Base-by-base conservation (phyloP, 2,797 vertebrate genomes). In the Molossus molossus region DNA sequence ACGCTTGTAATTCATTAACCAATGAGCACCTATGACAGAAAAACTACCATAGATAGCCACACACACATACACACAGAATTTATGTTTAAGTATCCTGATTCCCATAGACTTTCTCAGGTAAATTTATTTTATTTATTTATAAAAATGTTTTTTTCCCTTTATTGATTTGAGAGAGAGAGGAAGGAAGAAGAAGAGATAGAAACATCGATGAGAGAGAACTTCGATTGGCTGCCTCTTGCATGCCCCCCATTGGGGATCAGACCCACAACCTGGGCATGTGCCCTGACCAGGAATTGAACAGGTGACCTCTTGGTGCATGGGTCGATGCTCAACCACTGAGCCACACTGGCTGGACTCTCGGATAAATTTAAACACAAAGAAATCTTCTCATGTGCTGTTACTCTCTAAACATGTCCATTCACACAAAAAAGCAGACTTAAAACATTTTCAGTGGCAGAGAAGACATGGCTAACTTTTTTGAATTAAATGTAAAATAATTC, bases 321-420 rank as follows among this genome's bases (percentile, higher is more conserved):
- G 40, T 45, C 40, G 40, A 45, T 45, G 40, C 5, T 45, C 40
- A 45, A 45, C 40, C 40, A 45, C 40, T 45, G 40, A 45, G 40
- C 40, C 40, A 45, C 6, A 45, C 40, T 6, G 40, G 40, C 40
- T 6, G 6, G 40, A 45, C 90, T 60, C 4, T 77, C 33, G 10
- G 40, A 40, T 91, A 83, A 57, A 50, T 77, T 82, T 75, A 83
- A 96, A 77, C n/a, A 53, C 67, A 77, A 76, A 23, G 69, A 69
- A 21, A 89, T 86, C 58, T 21, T 60, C 64, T 92, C 15, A 2
- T 60, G 21, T 25, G 3, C 70, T 91, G 73, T 77, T 64, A 73
- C 29, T 84, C 76, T 93, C 25, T 64, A 62, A 83, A 65, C 77
- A 79, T 48, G 40, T 90, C 11, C n/a, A 64, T 15, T 86, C 50